These are phyloP conservation scores for Torymus auratus DNA, from an alignment of 2,888 invertebrate genomes.

Conservation along the genomic window DNA sequence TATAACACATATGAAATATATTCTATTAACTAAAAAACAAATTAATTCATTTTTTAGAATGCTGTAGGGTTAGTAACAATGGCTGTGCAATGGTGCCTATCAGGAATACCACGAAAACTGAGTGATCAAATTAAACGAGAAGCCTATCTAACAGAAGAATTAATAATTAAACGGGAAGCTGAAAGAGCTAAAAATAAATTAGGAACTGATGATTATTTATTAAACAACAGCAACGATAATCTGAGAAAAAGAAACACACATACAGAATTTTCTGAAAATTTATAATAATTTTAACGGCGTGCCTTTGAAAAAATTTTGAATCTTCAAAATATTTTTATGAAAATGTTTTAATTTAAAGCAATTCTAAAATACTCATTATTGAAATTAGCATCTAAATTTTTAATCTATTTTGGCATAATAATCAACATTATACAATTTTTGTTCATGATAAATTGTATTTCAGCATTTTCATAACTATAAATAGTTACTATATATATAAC, in stretches of 20 bases:
- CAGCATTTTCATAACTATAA: too few relatives aligned
- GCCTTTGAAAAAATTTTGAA: too few relatives aligned
- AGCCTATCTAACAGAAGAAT: conserved; percentile 84
- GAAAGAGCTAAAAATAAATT: conserved; percentile 72
- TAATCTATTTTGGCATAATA: too few relatives aligned
- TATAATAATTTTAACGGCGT: not conserved
- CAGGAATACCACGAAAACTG: conserved; percentile 85
- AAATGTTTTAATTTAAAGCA: too few relatives aligned
- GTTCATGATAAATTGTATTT: too few relatives aligned
- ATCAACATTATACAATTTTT: too few relatives aligned
- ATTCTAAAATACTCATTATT: too few relatives aligned
- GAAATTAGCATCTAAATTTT: too few relatives aligned
- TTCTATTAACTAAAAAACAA: not conserved
- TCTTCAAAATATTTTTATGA: too few relatives aligned
- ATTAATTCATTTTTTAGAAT: conserved; percentile 79
- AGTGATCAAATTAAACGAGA: conserved; percentile 85
- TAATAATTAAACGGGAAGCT: conserved; percentile 85
- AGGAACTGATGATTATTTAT: not conserved
- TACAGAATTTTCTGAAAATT: conserved; percentile 4
- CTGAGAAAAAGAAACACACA: conserved; percentile 45
- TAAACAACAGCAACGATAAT: conserved; percentile 17
- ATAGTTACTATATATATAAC: too few relatives aligned
- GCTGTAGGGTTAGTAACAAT: conserved; percentile 85
- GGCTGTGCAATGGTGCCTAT: conserved; percentile 86
- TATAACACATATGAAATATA: not conserved